Evolutionary conservation across 2,113 vertebrate genomes (phyloP).

Genomic region (Callospermophilus lateralis): DNA sequence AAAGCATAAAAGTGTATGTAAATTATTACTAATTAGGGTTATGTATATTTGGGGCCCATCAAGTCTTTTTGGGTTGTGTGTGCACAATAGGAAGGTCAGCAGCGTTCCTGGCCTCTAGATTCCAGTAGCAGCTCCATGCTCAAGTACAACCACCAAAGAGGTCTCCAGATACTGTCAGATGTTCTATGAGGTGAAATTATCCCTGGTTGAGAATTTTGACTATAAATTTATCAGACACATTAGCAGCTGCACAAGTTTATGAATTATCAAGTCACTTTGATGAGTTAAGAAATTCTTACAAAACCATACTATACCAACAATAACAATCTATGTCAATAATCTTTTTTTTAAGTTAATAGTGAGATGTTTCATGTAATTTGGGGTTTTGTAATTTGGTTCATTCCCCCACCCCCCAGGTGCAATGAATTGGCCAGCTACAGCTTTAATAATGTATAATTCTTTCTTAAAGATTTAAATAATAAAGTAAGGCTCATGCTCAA

Average conservation of each 20-base stretch:
- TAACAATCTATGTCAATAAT: neutral
- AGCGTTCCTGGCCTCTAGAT: neutral
- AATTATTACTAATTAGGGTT: neutral
- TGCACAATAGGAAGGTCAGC: neutral
- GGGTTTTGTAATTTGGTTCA: neutral
- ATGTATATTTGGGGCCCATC: neutral
- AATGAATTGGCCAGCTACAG: neutral
- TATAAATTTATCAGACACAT: neutral
- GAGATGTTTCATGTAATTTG: neutral
- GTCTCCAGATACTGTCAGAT: neutral
- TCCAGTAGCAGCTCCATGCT: neutral
- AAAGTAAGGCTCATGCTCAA: slow-evolving; percentile 3
- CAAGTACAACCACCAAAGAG: neutral
- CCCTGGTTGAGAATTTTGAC: neutral
- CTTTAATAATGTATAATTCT: neutral
- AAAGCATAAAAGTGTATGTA: neutral
- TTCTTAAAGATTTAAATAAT: neutral
- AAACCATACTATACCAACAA: neutral
- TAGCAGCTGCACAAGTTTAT: neutral
- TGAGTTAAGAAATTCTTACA: neutral
- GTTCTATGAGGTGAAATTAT: neutral
- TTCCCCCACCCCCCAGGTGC: neutral
- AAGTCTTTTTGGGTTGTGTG: neutral
- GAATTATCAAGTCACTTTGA: neutral
- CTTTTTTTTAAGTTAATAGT: neutral